Evolutionary conservation across 2,888 invertebrate species (phyloP), one percentile per base, ranked within the genome.

Genomic region (Heliconius cydno): DNA sequence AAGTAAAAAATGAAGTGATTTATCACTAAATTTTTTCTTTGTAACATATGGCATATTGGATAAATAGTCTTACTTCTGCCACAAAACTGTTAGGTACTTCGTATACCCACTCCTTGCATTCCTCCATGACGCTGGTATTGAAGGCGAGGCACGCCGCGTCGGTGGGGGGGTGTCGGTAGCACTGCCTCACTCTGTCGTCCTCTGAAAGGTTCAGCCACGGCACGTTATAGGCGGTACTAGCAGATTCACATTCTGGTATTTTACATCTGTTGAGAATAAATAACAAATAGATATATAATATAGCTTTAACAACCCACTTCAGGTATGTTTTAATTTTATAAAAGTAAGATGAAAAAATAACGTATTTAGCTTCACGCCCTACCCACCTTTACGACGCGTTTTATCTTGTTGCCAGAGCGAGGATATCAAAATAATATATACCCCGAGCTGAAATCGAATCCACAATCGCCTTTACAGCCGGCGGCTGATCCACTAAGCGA

Each of bases 21-120:
- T 28, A 65, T 65, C 65, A 65, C 65, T 30, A 30, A 30, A 65
- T 2, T 65, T 1, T 25, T 65, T 22, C 19, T 6, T 6, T 25
- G 28, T 65, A 5, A 1, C 65, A 65, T 15, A 25, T 13, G 34
- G 34, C 34, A 34, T 34, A 65, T 22, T 30, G 19, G 38, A 67
- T 30, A 46, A 22, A 19, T 38, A 6, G 12, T 63, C 84, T 79
- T 52, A 94, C 94, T 90, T 94, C 94, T 7, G 93, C 92, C 1
- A 93, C 88, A 74, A 94, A 94, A 79, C 93, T 93, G 83, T 91
- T 77, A 0, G 92, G 91, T 3, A 88, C 85, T 52, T 92, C 91
- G 46, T 94, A 94, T 7, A 90, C 82, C 93, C 93, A 94, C 25
- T 89, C 88, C 0, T 79, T 84, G 84, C 94, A 94, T 22, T 79